Conservation (phyloP, 2,797 vertebrate species). For the Urophycis tenuis region DNA sequence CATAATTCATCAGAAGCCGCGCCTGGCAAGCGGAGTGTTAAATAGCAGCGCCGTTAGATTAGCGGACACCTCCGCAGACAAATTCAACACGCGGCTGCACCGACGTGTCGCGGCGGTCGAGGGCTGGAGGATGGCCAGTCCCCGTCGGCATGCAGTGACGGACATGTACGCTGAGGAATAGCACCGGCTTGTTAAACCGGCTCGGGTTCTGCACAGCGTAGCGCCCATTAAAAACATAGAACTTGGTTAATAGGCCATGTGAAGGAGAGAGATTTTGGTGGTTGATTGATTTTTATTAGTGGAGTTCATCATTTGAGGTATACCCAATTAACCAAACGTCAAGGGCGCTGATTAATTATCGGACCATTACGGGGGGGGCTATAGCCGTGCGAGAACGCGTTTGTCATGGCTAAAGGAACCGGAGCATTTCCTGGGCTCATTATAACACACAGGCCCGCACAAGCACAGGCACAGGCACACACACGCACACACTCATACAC, state of each 20-base stretch:
- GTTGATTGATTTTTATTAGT: conserved; percentile 5
- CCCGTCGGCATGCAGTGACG: background rate
- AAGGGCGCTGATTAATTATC: conserved; percentile 1
- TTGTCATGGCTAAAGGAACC: background rate
- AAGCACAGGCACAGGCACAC: too few relatives aligned
- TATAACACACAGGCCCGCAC: background rate
- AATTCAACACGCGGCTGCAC: background rate
- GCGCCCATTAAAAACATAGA: background rate
- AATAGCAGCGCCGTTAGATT: conserved; percentile 4
- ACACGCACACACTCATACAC: background rate
- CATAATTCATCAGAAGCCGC: conserved; percentile 41
- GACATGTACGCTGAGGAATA: background rate
- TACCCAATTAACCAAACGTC: background rate
- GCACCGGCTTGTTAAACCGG: background rate
- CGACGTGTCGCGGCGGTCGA: background rate
- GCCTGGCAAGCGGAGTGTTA: conserved; percentile 12
- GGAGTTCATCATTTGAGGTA: background rate
- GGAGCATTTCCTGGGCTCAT: background rate
- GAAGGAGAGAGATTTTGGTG: background rate
- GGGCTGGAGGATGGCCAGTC: background rate
- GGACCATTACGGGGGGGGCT: background rate
- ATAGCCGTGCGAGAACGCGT: background rate
- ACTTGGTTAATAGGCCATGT: background rate
- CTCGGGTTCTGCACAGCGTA: background rate
- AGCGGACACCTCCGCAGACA: background rate